These are phyloP conservation scores for Aphrocallistes beatrix DNA, from an alignment of 37 sponge, comb jelly and placozoan species.

Conservation along the genomic window DNA sequence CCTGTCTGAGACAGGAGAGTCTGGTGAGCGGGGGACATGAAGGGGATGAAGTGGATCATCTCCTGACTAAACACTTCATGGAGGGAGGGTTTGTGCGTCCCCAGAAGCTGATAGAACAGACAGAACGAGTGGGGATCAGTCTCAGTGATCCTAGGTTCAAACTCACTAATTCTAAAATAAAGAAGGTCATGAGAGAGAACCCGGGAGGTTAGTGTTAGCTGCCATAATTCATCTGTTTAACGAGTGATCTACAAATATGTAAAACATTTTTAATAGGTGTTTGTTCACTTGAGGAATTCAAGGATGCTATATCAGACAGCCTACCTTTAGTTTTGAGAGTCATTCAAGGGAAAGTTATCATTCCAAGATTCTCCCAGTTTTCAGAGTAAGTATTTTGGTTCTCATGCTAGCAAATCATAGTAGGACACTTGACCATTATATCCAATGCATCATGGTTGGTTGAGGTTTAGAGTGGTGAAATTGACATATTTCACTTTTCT, in stretches of 20 bases:
- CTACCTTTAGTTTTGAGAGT: not conserved
- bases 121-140: not conserved
- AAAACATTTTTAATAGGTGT: constrained; percentile 1
- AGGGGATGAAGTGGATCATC: not conserved
- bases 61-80: not conserved
- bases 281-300: not conserved
- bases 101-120: not conserved
- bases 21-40: too few relatives aligned
- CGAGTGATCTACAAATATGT: too few relatives aligned
- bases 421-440: too few relatives aligned
- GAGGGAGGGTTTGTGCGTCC: not conserved
- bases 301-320: not conserved
- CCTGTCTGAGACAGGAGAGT: not conserved
- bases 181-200: constrained; percentile 6
- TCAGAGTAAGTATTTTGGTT: constrained; percentile 17
- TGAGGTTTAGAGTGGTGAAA: too few relatives aligned
- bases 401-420: too few relatives aligned
- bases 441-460: too few relatives aligned
- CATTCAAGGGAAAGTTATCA: not conserved
- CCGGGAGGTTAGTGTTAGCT: not conserved
- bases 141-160: not conserved
- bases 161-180: not conserved
- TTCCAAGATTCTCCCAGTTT: not conserved
- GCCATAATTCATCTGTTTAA: too few relatives aligned
- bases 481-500: too few relatives aligned